Evolutionary conservation across 2,888 invertebrate species (phyloP).

Genomic region (Caenorhabditis panamensis): DNA sequence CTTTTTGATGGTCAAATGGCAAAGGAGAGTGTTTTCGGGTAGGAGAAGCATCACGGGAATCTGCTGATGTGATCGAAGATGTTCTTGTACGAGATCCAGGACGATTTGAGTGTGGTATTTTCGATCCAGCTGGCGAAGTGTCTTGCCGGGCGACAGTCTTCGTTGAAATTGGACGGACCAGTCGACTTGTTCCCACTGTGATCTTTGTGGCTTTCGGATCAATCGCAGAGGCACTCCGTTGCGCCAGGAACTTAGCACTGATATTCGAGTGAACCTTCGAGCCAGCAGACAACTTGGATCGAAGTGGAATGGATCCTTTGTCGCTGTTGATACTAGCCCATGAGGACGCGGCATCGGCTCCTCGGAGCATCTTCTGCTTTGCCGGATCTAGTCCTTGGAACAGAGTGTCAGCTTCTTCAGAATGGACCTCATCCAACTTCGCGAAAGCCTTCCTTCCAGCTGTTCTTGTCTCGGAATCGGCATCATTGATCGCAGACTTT

Average conservation of each 20-base stretch:
- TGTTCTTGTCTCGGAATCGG: constrained; percentile 46
- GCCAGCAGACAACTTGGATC: constrained; percentile 37
- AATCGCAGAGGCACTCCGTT: constrained; percentile 53
- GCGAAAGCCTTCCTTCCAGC: constrained; percentile 48
- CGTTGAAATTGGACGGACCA: constrained; percentile 39
- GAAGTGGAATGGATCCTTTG: constrained; percentile 41
- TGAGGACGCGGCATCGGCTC: constrained; percentile 52
- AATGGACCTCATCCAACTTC: constrained; percentile 43
- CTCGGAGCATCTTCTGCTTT: constrained; percentile 53
- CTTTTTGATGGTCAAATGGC: constrained; percentile 34
- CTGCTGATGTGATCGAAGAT: constrained; percentile 42
- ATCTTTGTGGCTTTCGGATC: constrained; percentile 43
- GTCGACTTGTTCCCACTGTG: constrained; percentile 17
- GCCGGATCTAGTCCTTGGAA: constrained; percentile 39
- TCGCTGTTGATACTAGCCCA: constrained; percentile 57
- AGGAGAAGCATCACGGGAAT: constrained; percentile 46
- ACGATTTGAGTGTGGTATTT: constrained; percentile 31
- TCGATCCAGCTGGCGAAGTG: constrained; percentile 44
- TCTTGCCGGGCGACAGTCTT: constrained; percentile 54
- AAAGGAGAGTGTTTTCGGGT: constrained; percentile 41
- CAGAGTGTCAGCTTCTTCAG: constrained; percentile 50
- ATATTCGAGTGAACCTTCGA: constrained; percentile 42
- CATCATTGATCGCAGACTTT: constrained; percentile 51
- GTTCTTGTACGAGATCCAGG: constrained; percentile 49
- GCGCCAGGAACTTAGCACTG: constrained; percentile 52